Conservation (phyloP, 2,797 vertebrate species). For the Euthynnus affinis region DNA sequence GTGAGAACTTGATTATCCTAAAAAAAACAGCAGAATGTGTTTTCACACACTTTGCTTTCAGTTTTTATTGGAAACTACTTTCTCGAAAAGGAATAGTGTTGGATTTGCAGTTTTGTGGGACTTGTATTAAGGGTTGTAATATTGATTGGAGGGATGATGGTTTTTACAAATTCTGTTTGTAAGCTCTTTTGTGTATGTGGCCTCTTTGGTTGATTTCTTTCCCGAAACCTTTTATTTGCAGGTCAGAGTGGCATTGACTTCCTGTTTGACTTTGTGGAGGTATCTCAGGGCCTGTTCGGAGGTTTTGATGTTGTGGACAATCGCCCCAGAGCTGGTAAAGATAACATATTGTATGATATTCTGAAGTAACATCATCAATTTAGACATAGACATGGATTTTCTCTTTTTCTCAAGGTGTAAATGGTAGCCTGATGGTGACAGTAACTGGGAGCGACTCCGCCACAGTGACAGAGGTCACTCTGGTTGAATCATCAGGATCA, state of each 20-base stretch:
- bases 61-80: too few relatives aligned
- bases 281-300: slow-evolving; percentile 30
- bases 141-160: too few relatives aligned
- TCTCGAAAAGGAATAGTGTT: neutral
- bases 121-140: neutral
- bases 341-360: neutral
- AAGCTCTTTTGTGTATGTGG: neutral
- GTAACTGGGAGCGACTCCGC: slow-evolving; percentile 62
- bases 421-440: slow-evolving; percentile 67
- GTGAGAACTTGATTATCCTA: slow-evolving; percentile 49
- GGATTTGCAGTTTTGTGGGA: neutral
- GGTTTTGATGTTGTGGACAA: slow-evolving; percentile 65
- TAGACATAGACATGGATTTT: neutral
- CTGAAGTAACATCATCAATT: neutral
- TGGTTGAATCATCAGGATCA: slow-evolving; percentile 57
- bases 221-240: slow-evolving; percentile 36
- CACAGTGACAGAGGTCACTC: slow-evolving; percentile 63
- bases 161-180: neutral
- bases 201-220: neutral
- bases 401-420: slow-evolving; percentile 52
- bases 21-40: too few relatives aligned
- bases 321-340: slow-evolving; percentile 73
- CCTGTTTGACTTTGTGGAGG: slow-evolving; percentile 76
- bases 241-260: slow-evolving; percentile 79
- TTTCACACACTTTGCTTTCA: neutral